Evolutionary conservation across 1,140 invertebrate species (phyloP).

Genomic region (Ceratina australensis): DNA sequence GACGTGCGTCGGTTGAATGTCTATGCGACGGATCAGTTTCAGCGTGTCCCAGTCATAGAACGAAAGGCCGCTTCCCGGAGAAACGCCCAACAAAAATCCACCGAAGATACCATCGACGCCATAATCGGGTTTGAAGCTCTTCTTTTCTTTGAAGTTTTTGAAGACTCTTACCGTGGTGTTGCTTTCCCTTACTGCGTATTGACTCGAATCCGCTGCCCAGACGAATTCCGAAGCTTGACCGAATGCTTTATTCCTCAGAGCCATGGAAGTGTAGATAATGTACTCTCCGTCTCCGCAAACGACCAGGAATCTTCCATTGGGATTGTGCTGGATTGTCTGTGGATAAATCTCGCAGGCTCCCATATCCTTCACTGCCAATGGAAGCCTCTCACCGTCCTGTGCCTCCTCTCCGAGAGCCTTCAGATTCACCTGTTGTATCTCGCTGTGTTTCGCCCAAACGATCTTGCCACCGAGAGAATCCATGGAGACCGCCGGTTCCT

Average conservation of each 20-base stretch:
- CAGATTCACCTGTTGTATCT: slow-evolving; percentile 98
- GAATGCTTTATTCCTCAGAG: slow-evolving; percentile 98
- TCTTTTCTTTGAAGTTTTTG: slow-evolving; percentile 99
- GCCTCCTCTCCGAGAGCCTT: slow-evolving; percentile 89
- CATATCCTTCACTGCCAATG: slow-evolving; percentile 98
- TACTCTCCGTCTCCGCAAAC: slow-evolving; percentile 99
- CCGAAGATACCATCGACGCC: slow-evolving; percentile 98
- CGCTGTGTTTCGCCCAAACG: slow-evolving; percentile 98
- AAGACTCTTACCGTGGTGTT: slow-evolving; percentile 95
- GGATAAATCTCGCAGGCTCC: slow-evolving; percentile 99
- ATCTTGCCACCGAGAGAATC: slow-evolving; percentile 98
- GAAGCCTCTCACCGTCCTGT: slow-evolving; percentile 84
- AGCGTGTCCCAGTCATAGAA: slow-evolving; percentile 99
- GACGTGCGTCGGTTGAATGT: slow-evolving; percentile 96
- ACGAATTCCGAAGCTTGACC: slow-evolving; percentile 99
- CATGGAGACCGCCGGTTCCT: slow-evolving; percentile 99
- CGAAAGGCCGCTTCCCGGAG: slow-evolving; percentile 93
- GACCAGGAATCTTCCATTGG: slow-evolving; percentile 99
- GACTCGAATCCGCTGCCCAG: slow-evolving; percentile 98
- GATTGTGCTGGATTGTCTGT: slow-evolving; percentile 98
- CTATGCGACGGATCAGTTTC: slow-evolving; percentile 95
- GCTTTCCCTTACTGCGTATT: slow-evolving; percentile 96
- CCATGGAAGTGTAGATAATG: slow-evolving; percentile 99
- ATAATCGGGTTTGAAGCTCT: slow-evolving; percentile 96
- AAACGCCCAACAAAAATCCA: slow-evolving; percentile 95